Evolutionary conservation across 2,113 vertebrate genomes (phyloP).

Genomic region (Psammodynastes pulverulentus): DNA sequence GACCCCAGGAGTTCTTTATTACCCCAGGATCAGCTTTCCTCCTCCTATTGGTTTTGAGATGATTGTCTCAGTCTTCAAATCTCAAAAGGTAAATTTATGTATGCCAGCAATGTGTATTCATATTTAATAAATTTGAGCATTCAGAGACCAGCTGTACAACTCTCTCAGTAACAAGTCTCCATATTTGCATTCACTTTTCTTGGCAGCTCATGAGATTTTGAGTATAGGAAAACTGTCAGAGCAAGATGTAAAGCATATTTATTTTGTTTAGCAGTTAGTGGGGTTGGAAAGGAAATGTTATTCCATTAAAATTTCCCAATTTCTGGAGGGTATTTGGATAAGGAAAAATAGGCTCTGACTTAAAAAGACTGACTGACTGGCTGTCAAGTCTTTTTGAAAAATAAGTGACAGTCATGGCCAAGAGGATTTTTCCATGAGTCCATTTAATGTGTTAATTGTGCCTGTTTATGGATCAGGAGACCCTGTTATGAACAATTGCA

Average conservation of each 20-base stretch:
- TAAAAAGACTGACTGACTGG: neutral
- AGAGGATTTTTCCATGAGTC: neutral
- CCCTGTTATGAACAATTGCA: neutral
- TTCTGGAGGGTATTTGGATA: neutral
- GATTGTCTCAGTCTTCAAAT: neutral
- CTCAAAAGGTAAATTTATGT: constrained; percentile 15
- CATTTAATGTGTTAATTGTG: neutral
- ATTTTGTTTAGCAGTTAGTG: constrained; percentile 25
- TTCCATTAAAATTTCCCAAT: constrained; percentile 4
- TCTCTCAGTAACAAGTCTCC: constrained; percentile 21
- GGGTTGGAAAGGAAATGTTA: constrained; percentile 21
- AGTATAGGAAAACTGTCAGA: constrained; percentile 21
- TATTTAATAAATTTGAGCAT: constrained; percentile 39
- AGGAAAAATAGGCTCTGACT: neutral
- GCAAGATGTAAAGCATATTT: constrained; percentile 33
- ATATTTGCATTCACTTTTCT: constrained; percentile 35
- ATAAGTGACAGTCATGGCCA: neutral
- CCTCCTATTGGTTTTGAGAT: neutral
- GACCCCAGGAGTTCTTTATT: too few relatives aligned
- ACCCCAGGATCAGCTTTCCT: neutral
- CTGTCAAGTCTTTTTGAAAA: neutral
- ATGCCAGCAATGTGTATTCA: constrained; percentile 18
- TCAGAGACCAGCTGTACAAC: constrained; percentile 25
- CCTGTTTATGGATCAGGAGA: neutral
- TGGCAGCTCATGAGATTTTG: constrained; percentile 28